Conservation (phyloP, 1,140 invertebrate genomes). For the Trichomalopsis sarcophagae region DNA sequence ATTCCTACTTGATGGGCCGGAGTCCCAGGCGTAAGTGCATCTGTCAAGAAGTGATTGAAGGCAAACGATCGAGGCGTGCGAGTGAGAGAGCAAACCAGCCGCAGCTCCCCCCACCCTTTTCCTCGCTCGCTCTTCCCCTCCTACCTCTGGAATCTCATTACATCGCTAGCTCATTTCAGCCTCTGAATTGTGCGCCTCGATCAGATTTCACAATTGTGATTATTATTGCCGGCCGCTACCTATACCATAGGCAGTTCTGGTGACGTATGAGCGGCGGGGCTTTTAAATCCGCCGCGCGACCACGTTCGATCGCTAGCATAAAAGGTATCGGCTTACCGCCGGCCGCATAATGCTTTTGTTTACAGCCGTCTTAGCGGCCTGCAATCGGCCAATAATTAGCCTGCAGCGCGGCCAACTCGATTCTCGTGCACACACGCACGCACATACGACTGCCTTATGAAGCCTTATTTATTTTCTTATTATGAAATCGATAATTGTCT, state of each 20-base stretch:
- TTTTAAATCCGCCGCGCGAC: constrained; percentile 35
- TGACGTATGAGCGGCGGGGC: constrained; percentile 42
- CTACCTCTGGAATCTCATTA: constrained; percentile 65
- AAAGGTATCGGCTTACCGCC: constrained; percentile 59
- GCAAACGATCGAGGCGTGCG: constrained; percentile 65
- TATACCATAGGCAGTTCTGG: not conserved
- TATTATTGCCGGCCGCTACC: constrained; percentile 55
- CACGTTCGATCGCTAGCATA: constrained; percentile 23
- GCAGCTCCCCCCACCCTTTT: constrained; percentile 12
- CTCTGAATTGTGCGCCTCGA: constrained; percentile 66
- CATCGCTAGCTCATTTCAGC: constrained; percentile 63
- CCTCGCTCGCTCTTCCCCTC: not conserved
- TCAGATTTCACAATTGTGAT: constrained; percentile 71
- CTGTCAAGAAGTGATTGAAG: constrained; percentile 73
- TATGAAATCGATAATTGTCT: constrained; percentile 43
- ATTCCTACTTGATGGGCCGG: constrained; percentile 67
- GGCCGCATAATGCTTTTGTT: constrained; percentile 56
- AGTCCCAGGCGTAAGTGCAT: constrained; percentile 67
- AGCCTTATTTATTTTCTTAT: constrained; percentile 42
- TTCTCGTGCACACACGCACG: not conserved
- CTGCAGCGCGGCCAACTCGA: not conserved
- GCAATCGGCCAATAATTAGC: constrained; percentile 49
- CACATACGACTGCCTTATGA: not conserved
- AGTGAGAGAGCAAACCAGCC: constrained; percentile 31
- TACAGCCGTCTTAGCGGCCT: constrained; percentile 50